Percentiles rank a stretch among this genome's conserved stretches.
Conservation (phyloP, 2,797 vertebrate species). For the Scolopax bukidnonensis region DNA sequence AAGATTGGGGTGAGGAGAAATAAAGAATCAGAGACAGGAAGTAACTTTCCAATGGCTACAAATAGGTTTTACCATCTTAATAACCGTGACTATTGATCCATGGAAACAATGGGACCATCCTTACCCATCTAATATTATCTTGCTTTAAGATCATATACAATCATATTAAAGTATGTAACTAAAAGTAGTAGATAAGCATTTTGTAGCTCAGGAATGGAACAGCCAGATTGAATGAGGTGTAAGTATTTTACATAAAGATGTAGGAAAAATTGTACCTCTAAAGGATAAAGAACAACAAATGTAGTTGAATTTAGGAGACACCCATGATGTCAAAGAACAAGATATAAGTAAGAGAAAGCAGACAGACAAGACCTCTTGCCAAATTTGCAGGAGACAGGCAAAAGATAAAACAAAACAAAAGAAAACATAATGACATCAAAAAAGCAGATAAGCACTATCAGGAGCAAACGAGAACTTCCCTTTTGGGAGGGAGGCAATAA, state of each 20-base stretch:
- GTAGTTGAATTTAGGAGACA: not conserved
- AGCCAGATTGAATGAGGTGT: not conserved
- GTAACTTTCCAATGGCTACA: not conserved
- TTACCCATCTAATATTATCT: not conserved
- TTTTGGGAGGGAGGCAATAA: not conserved
- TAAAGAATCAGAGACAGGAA: not conserved
- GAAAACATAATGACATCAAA: not conserved
- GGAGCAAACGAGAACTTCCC: not conserved
- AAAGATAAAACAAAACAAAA: not conserved
- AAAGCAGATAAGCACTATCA: not conserved
- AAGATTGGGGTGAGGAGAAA: not conserved
- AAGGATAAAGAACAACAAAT: not conserved
- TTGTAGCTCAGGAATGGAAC: not conserved
- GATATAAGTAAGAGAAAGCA: not conserved
- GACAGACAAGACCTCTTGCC: not conserved
- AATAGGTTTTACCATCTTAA: not conserved
- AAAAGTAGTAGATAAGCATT: not conserved
- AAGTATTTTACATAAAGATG: not conserved
- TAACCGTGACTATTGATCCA: not conserved
- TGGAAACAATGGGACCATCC: not conserved
- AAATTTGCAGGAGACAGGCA: not conserved
- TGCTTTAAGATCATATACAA: not conserved
- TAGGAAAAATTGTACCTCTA: not conserved
- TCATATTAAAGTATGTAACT: not conserved
- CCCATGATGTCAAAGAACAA: not conserved